Evolutionary conservation across 2,797 vertebrate species (phyloP).

Genomic region (Lepilemur ruficaudatus): DNA sequence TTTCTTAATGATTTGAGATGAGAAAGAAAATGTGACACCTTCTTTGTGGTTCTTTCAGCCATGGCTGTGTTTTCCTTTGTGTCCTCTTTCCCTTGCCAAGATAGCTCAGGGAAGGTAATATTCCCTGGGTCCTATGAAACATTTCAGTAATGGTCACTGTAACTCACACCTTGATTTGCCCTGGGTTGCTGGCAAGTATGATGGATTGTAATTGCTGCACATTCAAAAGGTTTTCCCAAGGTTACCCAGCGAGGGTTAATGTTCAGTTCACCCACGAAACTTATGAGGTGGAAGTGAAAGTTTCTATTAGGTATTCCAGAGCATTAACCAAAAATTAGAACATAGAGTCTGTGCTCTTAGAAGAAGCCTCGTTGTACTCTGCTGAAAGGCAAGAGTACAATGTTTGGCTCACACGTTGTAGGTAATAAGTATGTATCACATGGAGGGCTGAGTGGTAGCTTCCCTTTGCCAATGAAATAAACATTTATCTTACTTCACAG

Average conservation of each 20-base stretch:
- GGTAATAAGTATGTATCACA: background rate
- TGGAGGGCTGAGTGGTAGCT: background rate
- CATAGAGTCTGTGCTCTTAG: background rate
- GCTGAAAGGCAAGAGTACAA: background rate
- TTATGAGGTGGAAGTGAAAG: background rate
- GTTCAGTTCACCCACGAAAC: background rate
- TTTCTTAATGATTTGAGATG: background rate
- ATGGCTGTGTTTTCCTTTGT: background rate
- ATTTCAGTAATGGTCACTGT: background rate
- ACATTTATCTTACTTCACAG: background rate
- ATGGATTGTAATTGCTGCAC: slow-evolving; percentile 43
- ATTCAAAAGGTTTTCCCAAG: slow-evolving; percentile 27
- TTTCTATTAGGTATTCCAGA: background rate
- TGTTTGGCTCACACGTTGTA: background rate
- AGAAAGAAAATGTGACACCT: background rate
- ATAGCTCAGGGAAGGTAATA: background rate
- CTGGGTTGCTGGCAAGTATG: background rate
- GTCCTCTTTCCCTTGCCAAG: background rate
- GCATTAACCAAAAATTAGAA: background rate
- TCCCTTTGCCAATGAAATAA: background rate
- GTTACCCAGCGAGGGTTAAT: background rate
- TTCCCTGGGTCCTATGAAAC: background rate
- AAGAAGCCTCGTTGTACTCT: background rate
- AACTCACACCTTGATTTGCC: slow-evolving; percentile 43
- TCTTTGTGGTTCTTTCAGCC: background rate